Percentiles rank a stretch among this genome's conserved stretches.
Conservation (phyloP, 2,113 vertebrate genomes). For the Notechis scutatus region DNA sequence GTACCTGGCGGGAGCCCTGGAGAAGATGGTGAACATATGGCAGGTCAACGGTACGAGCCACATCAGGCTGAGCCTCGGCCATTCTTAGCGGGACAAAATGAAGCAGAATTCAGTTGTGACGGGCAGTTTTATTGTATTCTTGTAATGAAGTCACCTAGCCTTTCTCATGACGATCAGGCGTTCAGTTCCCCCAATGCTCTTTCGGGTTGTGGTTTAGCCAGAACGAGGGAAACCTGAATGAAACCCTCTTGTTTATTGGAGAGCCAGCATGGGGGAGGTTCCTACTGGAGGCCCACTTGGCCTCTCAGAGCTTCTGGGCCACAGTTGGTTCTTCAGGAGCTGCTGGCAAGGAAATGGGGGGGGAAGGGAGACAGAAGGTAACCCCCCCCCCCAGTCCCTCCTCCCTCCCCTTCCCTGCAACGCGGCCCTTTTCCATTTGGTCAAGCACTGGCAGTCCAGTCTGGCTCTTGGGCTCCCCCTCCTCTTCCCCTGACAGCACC, state of each 20-base stretch:
- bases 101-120: neutral
- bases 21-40: constrained; percentile 98
- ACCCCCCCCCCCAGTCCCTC: neutral
- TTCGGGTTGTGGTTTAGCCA: neutral
- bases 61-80: no score
- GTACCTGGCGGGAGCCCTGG: constrained; percentile 89
- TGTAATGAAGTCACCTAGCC: neutral
- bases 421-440: neutral
- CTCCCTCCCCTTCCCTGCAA: neutral
- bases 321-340: neutral
- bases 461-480: neutral
- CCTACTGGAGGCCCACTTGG: neutral
- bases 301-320: neutral
- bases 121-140: neutral
- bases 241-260: neutral
- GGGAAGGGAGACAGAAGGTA: neutral
- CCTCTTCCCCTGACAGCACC: neutral
- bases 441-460: neutral
- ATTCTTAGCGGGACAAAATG: neutral
- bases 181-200: neutral
- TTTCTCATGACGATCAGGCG: neutral
- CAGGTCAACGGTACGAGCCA: constrained; percentile 88
- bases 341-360: neutral
- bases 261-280: neutral
- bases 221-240: neutral